These are phyloP conservation scores for Baccha elongata DNA, from an alignment of 2,888 invertebrate species.

Conservation along the genomic window DNA sequence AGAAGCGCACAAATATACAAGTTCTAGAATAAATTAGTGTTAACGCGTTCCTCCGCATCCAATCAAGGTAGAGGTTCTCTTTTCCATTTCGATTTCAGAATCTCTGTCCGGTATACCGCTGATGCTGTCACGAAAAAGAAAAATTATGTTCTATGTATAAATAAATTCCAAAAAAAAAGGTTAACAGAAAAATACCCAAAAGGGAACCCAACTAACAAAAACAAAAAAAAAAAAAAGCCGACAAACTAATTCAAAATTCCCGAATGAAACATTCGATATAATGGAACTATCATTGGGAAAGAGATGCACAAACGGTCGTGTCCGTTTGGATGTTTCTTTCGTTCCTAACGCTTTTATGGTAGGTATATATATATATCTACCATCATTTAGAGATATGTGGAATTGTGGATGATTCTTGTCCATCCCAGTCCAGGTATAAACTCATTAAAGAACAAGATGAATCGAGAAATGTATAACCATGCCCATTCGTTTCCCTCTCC, in stretches of 20 bases:
- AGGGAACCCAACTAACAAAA: conserved; percentile 16
- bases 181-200: conserved; percentile 29
- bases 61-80: conserved; percentile 66
- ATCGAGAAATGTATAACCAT: conserved; percentile 73
- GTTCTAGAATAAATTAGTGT: conserved; percentile 69
- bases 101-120: not conserved
- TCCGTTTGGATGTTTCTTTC: conserved; percentile 15
- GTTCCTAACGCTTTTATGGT: too few species aligned
- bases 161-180: conserved; percentile 31
- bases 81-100: conserved; percentile 14
- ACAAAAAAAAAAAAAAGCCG: conserved; percentile 43
- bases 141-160: conserved; percentile 59
- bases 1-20: conserved; percentile 51
- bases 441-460: conserved; percentile 72
- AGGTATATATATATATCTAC: conserved; percentile 5
- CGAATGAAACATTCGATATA: conserved; percentile 65
- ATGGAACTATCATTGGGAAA: conserved; percentile 67
- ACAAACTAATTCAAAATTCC: conserved; percentile 74
- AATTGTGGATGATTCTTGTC: conserved; percentile 34
- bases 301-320: conserved; percentile 58
- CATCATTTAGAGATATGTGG: conserved; percentile 3
- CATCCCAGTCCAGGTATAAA: conserved; percentile 58
- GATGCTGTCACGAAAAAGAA: conserved; percentile 70
- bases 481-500: conserved; percentile 64
- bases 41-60: conserved; percentile 68